phyloP scores from a whole-genome alignment of 1,140 invertebrate species.

The Ptiloglossa arizonensis region DNA sequence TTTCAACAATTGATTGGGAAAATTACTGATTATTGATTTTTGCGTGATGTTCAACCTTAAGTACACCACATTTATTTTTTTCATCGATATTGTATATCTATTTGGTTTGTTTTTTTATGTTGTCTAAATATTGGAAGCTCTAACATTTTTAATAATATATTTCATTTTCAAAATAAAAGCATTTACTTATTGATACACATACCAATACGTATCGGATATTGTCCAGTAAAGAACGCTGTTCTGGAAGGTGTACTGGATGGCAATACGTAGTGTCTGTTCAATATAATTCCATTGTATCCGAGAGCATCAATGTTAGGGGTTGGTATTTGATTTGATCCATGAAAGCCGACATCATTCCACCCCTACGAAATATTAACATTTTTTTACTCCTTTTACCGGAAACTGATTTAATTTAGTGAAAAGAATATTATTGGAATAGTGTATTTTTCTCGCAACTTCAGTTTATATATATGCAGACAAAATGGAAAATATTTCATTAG shows the following conservation, averaged over 20 bases:
- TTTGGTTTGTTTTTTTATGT: no score
- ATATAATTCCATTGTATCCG: conserved; percentile 85
- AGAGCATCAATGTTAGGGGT: conserved; percentile 87
- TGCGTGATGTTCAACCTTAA: no score
- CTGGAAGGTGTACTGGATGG: conserved; percentile 86
- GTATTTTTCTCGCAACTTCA: not conserved
- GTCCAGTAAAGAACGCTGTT: conserved; percentile 86
- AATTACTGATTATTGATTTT: no score
- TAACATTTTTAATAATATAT: not conserved
- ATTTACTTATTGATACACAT: conserved; percentile 46
- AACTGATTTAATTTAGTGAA: no score
- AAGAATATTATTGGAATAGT: not conserved
- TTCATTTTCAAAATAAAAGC: not conserved
- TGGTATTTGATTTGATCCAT: conserved; percentile 86
- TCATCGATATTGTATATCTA: no score
- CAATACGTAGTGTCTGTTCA: conserved; percentile 86
- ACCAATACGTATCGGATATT: conserved; percentile 87
- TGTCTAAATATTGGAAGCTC: no score
- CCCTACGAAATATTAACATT: conserved; percentile 80
- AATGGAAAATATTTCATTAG: no score
- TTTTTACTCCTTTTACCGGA: not conserved
- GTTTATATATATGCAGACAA: not conserved
- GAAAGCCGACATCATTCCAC: conserved; percentile 90
- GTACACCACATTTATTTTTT: no score
- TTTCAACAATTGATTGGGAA: no score